These are phyloP conservation scores for Zophobas atratus DNA, from an alignment of 1,140 invertebrate species.

Conservation along the genomic window DNA sequence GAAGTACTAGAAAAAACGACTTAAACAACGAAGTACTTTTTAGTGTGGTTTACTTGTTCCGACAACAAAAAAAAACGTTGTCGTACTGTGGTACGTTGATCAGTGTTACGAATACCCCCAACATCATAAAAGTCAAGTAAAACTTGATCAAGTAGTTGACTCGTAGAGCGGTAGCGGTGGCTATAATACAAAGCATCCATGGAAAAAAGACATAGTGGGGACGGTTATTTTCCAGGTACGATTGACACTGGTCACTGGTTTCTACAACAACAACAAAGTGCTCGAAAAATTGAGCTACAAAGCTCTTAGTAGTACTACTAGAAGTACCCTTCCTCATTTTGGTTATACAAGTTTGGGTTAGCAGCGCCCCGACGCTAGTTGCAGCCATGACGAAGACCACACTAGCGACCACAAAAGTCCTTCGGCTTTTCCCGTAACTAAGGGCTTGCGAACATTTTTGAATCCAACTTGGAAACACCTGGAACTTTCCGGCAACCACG, in stretches of 20 bases:
- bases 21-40: too few species aligned
- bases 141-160: slow-evolving; percentile 93
- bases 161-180: slow-evolving; percentile 91
- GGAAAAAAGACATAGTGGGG: slow-evolving; percentile 94
- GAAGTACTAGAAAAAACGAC: neutral
- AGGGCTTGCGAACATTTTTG: slow-evolving; percentile 80
- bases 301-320: too few species aligned
- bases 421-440: slow-evolving; percentile 77
- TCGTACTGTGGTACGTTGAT: slow-evolving; percentile 72
- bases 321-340: too few species aligned
- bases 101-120: slow-evolving; percentile 78
- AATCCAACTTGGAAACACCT: slow-evolving; percentile 75
- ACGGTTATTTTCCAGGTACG: slow-evolving; percentile 60
- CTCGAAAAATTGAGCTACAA: too few species aligned
- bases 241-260: too few species aligned
- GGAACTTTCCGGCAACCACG: slow-evolving; percentile 90
- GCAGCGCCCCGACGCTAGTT: slow-evolving; percentile 70
- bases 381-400: slow-evolving; percentile 84
- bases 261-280: too few species aligned
- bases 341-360: neutral
- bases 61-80: slow-evolving; percentile 52
- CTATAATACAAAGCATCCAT: slow-evolving; percentile 93
- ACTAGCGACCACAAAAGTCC: slow-evolving; percentile 85
- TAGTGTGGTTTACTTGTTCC: neutral
- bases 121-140: slow-evolving; percentile 83